These are phyloP conservation scores for Actinia tenebrosa DNA, from an alignment of 64 coral and sea anemone genomes.

Conservation along the genomic window DNA sequence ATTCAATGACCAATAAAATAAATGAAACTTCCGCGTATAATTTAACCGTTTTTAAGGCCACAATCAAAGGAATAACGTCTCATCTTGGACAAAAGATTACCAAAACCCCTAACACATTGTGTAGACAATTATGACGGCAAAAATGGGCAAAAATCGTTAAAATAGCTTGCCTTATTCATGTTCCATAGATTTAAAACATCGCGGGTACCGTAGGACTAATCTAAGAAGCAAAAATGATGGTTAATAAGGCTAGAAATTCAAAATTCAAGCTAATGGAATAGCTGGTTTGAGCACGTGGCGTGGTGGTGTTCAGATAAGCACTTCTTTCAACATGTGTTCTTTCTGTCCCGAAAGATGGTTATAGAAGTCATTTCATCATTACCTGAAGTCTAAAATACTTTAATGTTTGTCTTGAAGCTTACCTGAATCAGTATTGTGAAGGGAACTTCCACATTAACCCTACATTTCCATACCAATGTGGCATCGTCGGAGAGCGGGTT, in stretches of 20 bases:
- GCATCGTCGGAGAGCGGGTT: neutral
- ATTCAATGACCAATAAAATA: too few species aligned
- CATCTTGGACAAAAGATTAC: neutral
- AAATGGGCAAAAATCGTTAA: neutral
- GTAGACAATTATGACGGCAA: neutral
- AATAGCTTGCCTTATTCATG: neutral
- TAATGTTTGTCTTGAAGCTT: neutral
- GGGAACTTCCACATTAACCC: neutral
- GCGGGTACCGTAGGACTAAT: neutral
- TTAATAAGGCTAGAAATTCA: neutral
- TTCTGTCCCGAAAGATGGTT: conserved; percentile 77
- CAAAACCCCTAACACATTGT: neutral
- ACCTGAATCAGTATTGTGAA: neutral
- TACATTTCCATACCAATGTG: neutral
- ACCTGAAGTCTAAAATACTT: neutral
- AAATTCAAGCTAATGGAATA: neutral
- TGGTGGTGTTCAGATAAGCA: conserved; percentile 15
- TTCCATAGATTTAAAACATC: neutral
- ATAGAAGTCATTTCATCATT: conserved; percentile 47
- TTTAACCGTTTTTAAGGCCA: too few species aligned
- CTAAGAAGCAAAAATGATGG: neutral
- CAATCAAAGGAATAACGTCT: neutral
- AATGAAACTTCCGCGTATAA: too few species aligned
- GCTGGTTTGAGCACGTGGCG: neutral
- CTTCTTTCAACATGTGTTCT: conserved; percentile 42